Evolutionary conservation across 2,888 invertebrate species (phyloP), one percentile per base, ranked within the genome.

Genomic region (Glaucopsyche alexis): DNA sequence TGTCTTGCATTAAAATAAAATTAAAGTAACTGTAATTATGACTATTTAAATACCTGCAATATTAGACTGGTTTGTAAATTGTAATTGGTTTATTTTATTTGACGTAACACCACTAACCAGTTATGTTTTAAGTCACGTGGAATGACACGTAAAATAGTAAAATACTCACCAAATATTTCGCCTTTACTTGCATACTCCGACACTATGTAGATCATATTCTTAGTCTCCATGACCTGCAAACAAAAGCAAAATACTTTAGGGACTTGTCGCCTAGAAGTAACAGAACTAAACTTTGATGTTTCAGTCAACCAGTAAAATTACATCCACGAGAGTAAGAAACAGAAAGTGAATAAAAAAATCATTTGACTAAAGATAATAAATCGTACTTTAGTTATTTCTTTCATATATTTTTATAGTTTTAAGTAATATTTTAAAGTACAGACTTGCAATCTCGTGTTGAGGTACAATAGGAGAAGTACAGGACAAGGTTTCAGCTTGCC

Each of bases 111-210:
- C 29, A 60, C 60, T 60, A 60, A 13, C 42, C 42, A 47, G 13
- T 47, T 47, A 47, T 4, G 11, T 13, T 47, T 47, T 11, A 29
- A 47, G 47, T 2, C 47, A 47, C 47, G 47, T 47, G 47, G 13
- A 47, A 47, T 47, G 47, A 6, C 42, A 42, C 7, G 0, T 42
- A 42, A 42, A 42, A 16, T 60, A 67, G 73, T 72, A 40, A 40
- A 29, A 76, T 74, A 81, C 96, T 96, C 90, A 98, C 98, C 98
- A 93, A 99, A 99, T 90, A 99, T 98, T 94, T 99, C 99, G 81
- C 99, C 99, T 91, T 98, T 97, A 85, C 97, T 98, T 78, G 99
- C 99, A 88, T 98, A 99, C 90, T 99, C 99, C 75, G 98, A 99
- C 79, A 99, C 99, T 86, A 99, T 96, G 92, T 99, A 99, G 86